Conservation (phyloP, 2,888 invertebrate genomes). For the Campopleginae sp. region DNA sequence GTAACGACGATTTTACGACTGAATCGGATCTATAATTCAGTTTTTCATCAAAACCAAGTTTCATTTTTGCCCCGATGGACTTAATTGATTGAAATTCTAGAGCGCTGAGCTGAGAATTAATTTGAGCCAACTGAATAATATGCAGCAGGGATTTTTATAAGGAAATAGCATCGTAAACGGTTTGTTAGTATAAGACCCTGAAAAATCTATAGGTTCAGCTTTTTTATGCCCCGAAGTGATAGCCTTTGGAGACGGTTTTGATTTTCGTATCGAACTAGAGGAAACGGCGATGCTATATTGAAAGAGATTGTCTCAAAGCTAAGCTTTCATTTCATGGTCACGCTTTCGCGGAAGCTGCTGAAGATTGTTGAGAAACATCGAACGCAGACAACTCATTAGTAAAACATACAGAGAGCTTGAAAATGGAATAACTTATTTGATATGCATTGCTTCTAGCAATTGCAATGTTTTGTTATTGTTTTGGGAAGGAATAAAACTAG, state of each 20-base stretch:
- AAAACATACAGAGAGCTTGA: neutral
- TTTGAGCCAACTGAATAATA: neutral
- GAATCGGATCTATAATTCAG: neutral
- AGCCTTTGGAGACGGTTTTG: no score
- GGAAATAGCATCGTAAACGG: no score
- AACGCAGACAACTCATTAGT: neutral
- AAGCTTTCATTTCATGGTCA: no score
- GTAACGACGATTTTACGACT: neutral
- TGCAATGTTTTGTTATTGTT: neutral
- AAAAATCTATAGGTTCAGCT: no score
- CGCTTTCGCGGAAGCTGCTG: neutral
- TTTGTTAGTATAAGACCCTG: no score
- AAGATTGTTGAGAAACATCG: neutral
- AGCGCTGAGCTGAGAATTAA: neutral
- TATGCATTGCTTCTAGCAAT: neutral
- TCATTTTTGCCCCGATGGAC: neutral
- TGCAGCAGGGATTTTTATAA: neutral
- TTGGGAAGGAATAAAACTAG: constrained; percentile 16
- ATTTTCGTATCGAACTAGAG: no score
- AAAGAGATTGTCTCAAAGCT: no score
- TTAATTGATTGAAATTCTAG: neutral
- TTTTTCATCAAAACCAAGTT: neutral
- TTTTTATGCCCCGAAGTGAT: no score
- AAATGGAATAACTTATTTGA: neutral
- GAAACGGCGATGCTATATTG: no score